phyloP scores from a whole-genome alignment of 1,140 invertebrate genomes.

The Heliothis virescens region DNA sequence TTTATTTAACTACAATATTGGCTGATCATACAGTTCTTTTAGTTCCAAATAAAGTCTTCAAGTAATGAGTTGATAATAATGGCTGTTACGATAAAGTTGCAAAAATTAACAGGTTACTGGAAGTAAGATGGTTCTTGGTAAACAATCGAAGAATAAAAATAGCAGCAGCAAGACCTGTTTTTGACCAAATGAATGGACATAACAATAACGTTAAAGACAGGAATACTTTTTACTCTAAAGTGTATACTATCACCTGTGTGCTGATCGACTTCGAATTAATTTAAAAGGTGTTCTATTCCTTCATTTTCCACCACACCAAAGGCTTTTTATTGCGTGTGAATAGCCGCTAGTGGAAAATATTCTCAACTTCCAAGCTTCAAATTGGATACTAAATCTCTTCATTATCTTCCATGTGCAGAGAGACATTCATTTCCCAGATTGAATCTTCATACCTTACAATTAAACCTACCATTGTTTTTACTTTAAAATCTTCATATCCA shows the following conservation, averaged over 20 bases:
- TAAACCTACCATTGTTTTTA: constrained; percentile 35
- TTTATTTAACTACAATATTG: too few relatives aligned
- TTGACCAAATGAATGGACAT: constrained; percentile 1
- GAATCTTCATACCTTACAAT: constrained; percentile 15
- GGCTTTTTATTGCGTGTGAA: neutral
- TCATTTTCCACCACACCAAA: neutral
- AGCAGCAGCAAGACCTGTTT: neutral
- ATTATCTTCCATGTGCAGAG: neutral
- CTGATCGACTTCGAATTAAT: too few relatives aligned
- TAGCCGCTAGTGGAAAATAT: neutral
- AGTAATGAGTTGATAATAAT: neutral
- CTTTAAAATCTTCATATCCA: constrained; percentile 17
- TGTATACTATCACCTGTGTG: too few relatives aligned
- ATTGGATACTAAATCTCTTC: constrained; percentile 2
- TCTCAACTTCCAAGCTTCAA: constrained; percentile 3
- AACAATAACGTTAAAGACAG: neutral
- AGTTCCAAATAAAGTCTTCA: neutral
- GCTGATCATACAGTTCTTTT: neutral
- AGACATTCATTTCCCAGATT: constrained; percentile 6
- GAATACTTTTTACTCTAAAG: too few relatives aligned
- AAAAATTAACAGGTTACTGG: constrained; percentile 1
- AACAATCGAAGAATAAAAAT: neutral
- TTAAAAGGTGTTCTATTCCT: too few relatives aligned
- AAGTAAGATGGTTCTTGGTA: neutral
- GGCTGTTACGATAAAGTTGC: neutral